phyloP scores from a whole-genome alignment of 2,113 vertebrate genomes.

The Helogale parvula region DNA sequence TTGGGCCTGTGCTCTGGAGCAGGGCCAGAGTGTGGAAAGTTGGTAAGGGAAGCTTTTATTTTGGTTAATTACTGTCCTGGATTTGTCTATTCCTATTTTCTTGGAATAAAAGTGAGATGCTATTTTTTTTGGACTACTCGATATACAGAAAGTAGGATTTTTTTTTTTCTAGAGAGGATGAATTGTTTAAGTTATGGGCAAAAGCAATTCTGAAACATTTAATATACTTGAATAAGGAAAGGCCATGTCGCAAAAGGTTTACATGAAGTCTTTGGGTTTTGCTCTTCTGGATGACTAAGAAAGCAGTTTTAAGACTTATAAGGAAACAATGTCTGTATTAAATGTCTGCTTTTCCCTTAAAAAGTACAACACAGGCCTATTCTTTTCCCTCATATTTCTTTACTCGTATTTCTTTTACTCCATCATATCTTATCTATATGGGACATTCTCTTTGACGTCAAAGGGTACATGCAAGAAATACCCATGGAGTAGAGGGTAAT shows the following conservation, averaged over 20 bases:
- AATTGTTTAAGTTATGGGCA: neutral
- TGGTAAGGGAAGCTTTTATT: conserved; percentile 40
- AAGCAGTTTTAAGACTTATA: neutral
- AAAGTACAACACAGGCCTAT: neutral
- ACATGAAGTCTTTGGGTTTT: neutral
- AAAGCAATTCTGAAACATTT: conserved; percentile 13
- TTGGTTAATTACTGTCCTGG: conserved; percentile 13
- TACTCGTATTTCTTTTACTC: conserved; percentile 12
- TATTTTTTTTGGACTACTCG: conserved; percentile 20
- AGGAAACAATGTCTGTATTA: conserved; percentile 16
- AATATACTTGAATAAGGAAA: neutral
- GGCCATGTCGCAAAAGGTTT: neutral
- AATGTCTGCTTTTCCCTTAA: neutral
- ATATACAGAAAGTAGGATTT: neutral
- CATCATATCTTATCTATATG: neutral
- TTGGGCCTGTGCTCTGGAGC: neutral
- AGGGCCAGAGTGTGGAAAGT: neutral
- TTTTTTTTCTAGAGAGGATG: neutral
- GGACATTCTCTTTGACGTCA: conserved; percentile 8
- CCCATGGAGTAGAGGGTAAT: neutral
- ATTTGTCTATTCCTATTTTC: conserved; percentile 26
- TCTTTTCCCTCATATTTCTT: neutral
- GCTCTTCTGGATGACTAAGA: neutral
- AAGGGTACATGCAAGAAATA: conserved; percentile 36
- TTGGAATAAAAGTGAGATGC: conserved; percentile 17